Evolutionary conservation across 2,888 invertebrate genomes (phyloP), one percentile per base, ranked within the genome.

Genomic region (Lasioglossum figueresi): DNA sequence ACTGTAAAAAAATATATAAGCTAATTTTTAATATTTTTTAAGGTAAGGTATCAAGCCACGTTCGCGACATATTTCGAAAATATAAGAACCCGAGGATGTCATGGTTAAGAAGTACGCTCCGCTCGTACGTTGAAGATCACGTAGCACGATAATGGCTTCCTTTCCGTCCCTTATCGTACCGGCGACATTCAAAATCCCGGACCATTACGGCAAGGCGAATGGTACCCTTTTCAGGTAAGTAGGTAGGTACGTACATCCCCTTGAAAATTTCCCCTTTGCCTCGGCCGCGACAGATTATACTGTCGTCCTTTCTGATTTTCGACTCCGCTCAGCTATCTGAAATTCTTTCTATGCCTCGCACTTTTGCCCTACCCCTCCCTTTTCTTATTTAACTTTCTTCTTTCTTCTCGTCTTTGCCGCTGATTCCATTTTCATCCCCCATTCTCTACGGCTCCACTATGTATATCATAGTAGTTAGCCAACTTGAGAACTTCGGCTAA

Each of bases 91-190:
- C 75, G 52, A 48, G 85, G 79, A 86, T 85, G 83, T 80, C 82
- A 85, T 80, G 88, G 87, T 88, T 91, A 90, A 91, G 91, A 87
- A 89, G 88, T 89, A 90, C 90, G 89, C 87, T 86, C 82, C 92
- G 90, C 92, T 90, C 91, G 89, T 91, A 86, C 87, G 87, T 88
- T 86, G 91, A 93, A 92, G 94, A 94, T 93, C 93, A 94, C 93
- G 93, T 94, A 93, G 93, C 91, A 91, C 93, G 94, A 94, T 94
- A 94, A 94, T 94, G 93, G 93, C 92, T 92, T 92, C 93, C 93
- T 93, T 92, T 91, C 92, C 92, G 89, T 92, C 91, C 93, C 92
- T 94, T 94, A 93, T 93, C 94, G 93, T 91, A 85, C 91, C 89
- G 89, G 91, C 92, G 93, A 93, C 93, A 93, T 93, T 94, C 93